These are phyloP conservation scores for Blastomussa wellsi DNA, from an alignment of 92 coral and sea anemone genomes.

Conservation along the genomic window DNA sequence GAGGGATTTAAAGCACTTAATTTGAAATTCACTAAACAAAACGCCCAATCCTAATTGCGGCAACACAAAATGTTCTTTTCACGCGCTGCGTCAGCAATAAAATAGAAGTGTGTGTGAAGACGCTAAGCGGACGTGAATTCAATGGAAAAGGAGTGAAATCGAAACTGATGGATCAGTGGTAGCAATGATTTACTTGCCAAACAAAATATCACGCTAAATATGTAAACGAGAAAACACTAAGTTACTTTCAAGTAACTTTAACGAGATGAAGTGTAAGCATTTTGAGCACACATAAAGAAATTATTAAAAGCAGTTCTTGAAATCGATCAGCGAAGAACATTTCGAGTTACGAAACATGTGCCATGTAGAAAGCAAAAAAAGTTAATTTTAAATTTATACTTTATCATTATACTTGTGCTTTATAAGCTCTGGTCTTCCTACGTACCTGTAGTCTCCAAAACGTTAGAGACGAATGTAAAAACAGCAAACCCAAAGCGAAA, in stretches of 20 bases:
- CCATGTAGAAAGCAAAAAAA: neutral
- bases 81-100: neutral
- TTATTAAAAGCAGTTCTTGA: neutral
- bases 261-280: neutral
- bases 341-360: neutral
- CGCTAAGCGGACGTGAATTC: neutral
- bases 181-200: neutral
- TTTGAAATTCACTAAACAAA: too few species aligned
- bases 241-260: neutral
- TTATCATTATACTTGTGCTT: neutral
- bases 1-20: too few species aligned
- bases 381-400: neutral
- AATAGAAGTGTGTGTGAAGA: neutral
- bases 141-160: too few species aligned
- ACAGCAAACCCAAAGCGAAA: conserved; percentile 80
- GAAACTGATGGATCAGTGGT: neutral
- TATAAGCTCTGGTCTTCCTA: neutral
- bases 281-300: neutral
- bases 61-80: too few species aligned
- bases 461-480: conserved; percentile 83
- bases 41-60: too few species aligned
- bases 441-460: conserved; percentile 89
- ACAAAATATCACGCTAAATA: neutral
- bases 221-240: neutral
- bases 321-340: neutral